Evolutionary conservation across 2,888 invertebrate genomes (phyloP).

Genomic region (Brachyopa scutellaris): DNA sequence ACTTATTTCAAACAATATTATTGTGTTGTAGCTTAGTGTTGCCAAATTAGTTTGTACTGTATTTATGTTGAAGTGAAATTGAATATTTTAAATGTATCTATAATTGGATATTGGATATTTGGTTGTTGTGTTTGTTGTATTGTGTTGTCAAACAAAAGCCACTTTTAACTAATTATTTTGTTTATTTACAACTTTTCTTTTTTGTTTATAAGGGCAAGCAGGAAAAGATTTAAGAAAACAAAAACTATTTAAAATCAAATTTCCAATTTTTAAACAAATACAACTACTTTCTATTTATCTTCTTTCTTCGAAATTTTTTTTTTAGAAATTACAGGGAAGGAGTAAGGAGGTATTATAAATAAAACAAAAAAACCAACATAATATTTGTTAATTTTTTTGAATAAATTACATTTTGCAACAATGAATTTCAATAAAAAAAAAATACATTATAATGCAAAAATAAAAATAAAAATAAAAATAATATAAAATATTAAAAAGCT

Average conservation of each 20-base stretch:
- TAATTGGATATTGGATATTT: conserved; percentile 61
- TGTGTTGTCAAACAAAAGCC: conserved; percentile 69
- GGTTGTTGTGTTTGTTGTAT: conserved; percentile 69
- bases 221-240: conserved; percentile 20
- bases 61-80: conserved; percentile 64
- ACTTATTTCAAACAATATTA: conserved; percentile 27
- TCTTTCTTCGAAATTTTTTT: conserved; percentile 69
- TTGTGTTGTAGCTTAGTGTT: conserved; percentile 71
- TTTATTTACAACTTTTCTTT: background rate
- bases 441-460: too few species aligned
- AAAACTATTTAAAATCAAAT: conserved; percentile 36
- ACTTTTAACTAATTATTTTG: conserved; percentile 43
- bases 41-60: conserved; percentile 66
- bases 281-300: conserved; percentile 71
- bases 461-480: conserved; percentile 9
- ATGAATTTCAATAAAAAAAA: conserved; percentile 56
- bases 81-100: conserved; percentile 41
- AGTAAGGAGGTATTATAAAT: conserved; percentile 81
- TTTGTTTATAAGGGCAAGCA: conserved; percentile 12
- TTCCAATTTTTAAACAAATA: conserved; percentile 41
- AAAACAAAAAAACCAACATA: conserved; percentile 57
- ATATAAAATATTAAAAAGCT: conserved; percentile 44
- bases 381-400: conserved; percentile 61
- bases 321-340: conserved; percentile 82
- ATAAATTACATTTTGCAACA: conserved; percentile 62